A percentile compares a stretch with the other conserved stretches of the same genome.
phyloP scores from a whole-genome alignment of 30 jellyfish, hydroid and myxozoan species.

The Cassiopea xamachana region DNA sequence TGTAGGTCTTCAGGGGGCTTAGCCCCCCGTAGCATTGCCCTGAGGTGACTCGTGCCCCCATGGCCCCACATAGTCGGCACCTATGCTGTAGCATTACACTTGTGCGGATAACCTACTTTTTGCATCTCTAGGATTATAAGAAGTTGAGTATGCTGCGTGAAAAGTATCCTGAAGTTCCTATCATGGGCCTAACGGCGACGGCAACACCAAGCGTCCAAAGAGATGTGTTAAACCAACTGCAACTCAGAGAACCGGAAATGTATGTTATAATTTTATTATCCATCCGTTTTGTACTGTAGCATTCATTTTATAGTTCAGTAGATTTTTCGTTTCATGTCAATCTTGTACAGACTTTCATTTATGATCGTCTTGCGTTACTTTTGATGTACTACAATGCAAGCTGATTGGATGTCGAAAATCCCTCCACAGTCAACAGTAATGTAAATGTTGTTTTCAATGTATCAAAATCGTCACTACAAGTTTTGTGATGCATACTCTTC shows the following conservation, averaged over 20 bases:
- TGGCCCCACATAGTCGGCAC: too few species aligned
- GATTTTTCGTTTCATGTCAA: background rate
- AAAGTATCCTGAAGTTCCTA: conserved; percentile 88
- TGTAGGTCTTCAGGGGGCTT: too few species aligned
- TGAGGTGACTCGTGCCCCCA: too few species aligned
- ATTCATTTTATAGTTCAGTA: too few species aligned
- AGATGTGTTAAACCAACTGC: conserved; percentile 92
- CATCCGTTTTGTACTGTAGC: too few species aligned
- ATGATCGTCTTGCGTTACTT: background rate
- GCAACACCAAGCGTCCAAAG: conserved; percentile 99
- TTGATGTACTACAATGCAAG: too few species aligned
- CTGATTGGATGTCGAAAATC: too few species aligned
- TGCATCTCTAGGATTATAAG: conserved; percentile 82
- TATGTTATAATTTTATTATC: conserved; percentile 13
- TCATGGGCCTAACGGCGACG: conserved; percentile 99
- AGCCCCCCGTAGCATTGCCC: too few species aligned
- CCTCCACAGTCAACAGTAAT: too few species aligned
- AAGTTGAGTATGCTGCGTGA: conserved; percentile 80
- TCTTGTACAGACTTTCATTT: background rate
- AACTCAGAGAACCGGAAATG: conserved; percentile 88
- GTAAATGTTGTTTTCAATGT: too few species aligned
- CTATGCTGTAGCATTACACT: too few species aligned
- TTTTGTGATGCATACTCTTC: background rate
- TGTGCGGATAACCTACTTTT: too few species aligned
- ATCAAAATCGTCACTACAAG: background rate